Conservation (phyloP, 2,113 vertebrate genomes). For the Podiceps cristatus region DNA sequence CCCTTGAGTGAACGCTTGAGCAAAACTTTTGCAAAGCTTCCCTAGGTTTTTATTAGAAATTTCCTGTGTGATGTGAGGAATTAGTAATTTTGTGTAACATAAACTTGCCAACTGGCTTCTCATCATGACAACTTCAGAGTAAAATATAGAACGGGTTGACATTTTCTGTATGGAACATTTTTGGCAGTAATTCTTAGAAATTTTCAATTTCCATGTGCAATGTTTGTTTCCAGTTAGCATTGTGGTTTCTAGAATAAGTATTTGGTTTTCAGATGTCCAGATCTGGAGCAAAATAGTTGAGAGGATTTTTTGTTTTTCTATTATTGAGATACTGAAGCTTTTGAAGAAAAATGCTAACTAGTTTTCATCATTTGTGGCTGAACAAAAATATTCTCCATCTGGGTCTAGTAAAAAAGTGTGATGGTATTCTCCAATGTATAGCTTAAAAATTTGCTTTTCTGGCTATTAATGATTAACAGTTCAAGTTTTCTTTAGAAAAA, state of each 20-base stretch:
- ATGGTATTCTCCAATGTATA: background rate
- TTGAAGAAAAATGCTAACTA: background rate
- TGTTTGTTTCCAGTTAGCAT: constrained; percentile 1
- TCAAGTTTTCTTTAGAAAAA: background rate
- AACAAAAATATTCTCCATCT: background rate
- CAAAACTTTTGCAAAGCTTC: constrained; percentile 40
- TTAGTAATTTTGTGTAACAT: constrained; percentile 57
- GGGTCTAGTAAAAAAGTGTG: background rate
- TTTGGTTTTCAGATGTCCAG: background rate
- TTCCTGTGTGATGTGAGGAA: constrained; percentile 59
- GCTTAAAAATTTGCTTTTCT: background rate
- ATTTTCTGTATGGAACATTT: constrained; percentile 29
- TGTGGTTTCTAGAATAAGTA: constrained; percentile 10
- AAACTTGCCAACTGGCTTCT: constrained; percentile 54
- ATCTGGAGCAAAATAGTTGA: background rate
- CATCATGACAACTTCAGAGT: constrained; percentile 50
- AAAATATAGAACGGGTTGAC: constrained; percentile 35
- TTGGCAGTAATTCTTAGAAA: constrained; percentile 34
- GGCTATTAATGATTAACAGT: background rate
- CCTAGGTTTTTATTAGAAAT: constrained; percentile 30
- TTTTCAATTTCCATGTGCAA: background rate
- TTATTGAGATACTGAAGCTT: background rate
- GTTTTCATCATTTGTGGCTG: background rate
- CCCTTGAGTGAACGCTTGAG: constrained; percentile 9
- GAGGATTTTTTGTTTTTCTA: background rate